Evolutionary conservation across 1,140 invertebrate species (phyloP), one percentile per base, ranked within the genome.

Genomic region (Aleiodes sp.): DNA sequence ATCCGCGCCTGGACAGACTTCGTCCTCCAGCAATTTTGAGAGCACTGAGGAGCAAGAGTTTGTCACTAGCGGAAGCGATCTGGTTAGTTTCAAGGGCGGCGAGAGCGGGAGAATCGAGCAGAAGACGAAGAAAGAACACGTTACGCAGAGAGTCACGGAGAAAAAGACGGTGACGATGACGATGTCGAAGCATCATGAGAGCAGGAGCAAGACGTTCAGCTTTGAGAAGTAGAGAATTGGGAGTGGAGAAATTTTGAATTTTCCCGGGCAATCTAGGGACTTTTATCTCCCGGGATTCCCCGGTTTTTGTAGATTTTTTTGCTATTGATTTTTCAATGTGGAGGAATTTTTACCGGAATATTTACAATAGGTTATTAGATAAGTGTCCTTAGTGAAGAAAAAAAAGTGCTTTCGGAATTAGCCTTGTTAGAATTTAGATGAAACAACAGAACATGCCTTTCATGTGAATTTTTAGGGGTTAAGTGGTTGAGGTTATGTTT

Each of bases 111-210:
- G 77, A 2, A 63, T 87, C 9, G 87, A 88, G 46, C 87, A 88
- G 63, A 85, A 82, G 65, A 87, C 81, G 79, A 75, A 84, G 14
- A 88, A 88, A 46, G 87, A 88, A 59, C 87, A 87, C 0, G 80
- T 83, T 41, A 87, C 81, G 16, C 86, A 88, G 67, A 87, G 88
- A 66, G 81, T 88, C 9, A 86, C 85, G 8, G 87, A 88, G 68
- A 88, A 87, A 67, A 87, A 87, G 70, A 88, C 87, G 2, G 79
- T 87, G 2, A 86, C 86, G 0, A 87, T 80, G 76, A 85, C 83
- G 6, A 82, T 78, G 59, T 83, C 82, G 4, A 87, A 80, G 70
- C 85, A 86, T 64, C 85, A 87, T 56, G 87, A 88, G 68, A 85
- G 85, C 4, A 85, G 85, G 61, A 84, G 83, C 16, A 88, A 87